Base-by-base conservation (phyloP, 2,888 invertebrate genomes). In the Drosophila cracens region DNA sequence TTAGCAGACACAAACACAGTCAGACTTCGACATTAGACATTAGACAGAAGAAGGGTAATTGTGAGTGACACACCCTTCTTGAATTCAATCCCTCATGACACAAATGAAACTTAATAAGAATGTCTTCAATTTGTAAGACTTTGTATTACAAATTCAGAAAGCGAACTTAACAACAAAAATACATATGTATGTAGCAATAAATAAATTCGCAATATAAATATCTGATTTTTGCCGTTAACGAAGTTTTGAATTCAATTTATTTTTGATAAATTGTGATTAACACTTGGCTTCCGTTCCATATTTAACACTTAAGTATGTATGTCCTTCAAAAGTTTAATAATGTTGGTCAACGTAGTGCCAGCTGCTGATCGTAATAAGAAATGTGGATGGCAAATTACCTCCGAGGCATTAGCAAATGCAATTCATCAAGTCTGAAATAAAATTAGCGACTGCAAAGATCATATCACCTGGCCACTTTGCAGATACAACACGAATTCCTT, bases 341-440 rank as follows among this genome's bases (percentile, higher is more conserved):
- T 21, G 21, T 21, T 21, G 11, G 11, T 6, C 43, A 21, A 43
- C 1, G 5, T 21, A 43, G 13, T 6, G 21, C 29, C 56, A 27
- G 67, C 38, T 51, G 57, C 34, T 57, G 48, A 49, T 68, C 68
- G 36, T 43, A 58, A 48, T 38, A 52, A 65, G 40, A 21, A 25
- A 31, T 66, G 43, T 7, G 36, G 11, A 13, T 34, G 34, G 13
- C 51, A 54, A n/a, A 52, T 38, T 34, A 27, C 34, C 21, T 29
- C 8, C 29, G 4, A 29, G 51, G 16, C 57, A 38, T 34, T 7
- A 31, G 6, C 34, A 25, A 51, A n/a, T 34, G 68, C 68, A 38
- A 51, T 67, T 51, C 16, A 68, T 68, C 67, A 68, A 59, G 52
- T 59, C 46, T 16, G 43, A 46, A 68, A 52, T 58, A 68, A 68